Evolutionary conservation across 2,113 vertebrate species (phyloP).

Genomic region (Argyrosomus japonicus): DNA sequence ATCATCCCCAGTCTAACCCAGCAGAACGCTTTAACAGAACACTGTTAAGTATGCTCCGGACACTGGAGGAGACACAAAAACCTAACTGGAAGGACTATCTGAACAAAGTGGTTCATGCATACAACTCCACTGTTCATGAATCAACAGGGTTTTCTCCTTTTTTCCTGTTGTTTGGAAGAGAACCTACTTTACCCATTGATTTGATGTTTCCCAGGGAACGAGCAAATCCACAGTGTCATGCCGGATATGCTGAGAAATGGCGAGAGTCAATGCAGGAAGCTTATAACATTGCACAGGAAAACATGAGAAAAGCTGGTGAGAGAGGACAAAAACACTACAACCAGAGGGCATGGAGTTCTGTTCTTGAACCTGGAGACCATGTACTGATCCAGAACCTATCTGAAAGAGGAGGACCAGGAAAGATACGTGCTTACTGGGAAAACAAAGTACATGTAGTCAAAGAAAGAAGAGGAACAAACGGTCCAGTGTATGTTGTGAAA

Average conservation of each 20-base stretch:
- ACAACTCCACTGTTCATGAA: conserved; percentile 39
- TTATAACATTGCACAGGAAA: background rate
- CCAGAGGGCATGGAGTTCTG: background rate
- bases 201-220: background rate
- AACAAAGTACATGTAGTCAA: background rate
- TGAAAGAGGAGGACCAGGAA: background rate
- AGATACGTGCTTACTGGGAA: background rate
- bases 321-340: background rate
- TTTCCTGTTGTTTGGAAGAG: conserved; percentile 35
- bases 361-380: background rate
- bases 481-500: background rate
- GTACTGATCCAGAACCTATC: background rate
- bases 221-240: background rate
- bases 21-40: background rate
- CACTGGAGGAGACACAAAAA: conserved; percentile 18
- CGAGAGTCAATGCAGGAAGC: background rate
- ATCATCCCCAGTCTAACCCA: conserved; percentile 23
- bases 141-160: conserved; percentile 36
- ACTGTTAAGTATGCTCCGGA: background rate
- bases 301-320: background rate
- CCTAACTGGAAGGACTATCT: conserved; percentile 37
- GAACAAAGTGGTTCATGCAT: conserved; percentile 45
- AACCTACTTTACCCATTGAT: background rate
- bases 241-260: background rate
- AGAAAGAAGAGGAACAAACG: background rate